A percentile compares a stretch with the other conserved stretches of the same genome.
Conservation (phyloP, 2,888 invertebrate genomes). For the Stenolophus ochropezus region DNA sequence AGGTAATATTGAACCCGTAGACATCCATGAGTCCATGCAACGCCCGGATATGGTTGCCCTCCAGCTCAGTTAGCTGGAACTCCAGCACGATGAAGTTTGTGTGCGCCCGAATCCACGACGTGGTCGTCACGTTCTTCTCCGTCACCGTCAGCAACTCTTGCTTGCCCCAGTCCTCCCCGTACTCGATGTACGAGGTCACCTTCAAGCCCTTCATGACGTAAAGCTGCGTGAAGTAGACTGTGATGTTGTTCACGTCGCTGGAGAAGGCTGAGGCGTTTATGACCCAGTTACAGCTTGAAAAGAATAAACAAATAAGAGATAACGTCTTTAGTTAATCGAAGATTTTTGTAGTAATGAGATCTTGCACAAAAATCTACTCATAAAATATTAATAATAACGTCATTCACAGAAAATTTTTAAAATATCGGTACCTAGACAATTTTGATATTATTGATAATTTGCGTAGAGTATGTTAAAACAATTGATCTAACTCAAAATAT, state of each 20-base stretch:
- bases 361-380: no score
- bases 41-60: slow-evolving; percentile 89
- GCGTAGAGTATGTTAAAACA: no score
- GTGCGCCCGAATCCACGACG: slow-evolving; percentile 78
- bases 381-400: no score
- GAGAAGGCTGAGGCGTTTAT: slow-evolving; percentile 83
- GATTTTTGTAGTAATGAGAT: no score
- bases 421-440: no score
- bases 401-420: no score
- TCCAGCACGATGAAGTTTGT: slow-evolving; percentile 88
- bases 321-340: no score
- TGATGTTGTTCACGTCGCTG: slow-evolving; percentile 78
- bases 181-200: slow-evolving; percentile 86
- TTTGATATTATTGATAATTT: no score
- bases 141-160: slow-evolving; percentile 81
- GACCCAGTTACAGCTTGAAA: slow-evolving; percentile 91
- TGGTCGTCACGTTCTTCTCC: slow-evolving; percentile 83
- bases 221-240: slow-evolving; percentile 91
- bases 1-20: slow-evolving; percentile 94
- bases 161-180: slow-evolving; percentile 81
- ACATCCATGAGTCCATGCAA: slow-evolving; percentile 87
- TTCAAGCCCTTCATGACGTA: slow-evolving; percentile 87
- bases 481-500: no score
- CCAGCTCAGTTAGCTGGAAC: slow-evolving; percentile 81
- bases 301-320: no score